Base-by-base conservation (phyloP, 1,140 invertebrate species). In the Diorhabda carinulata region DNA sequence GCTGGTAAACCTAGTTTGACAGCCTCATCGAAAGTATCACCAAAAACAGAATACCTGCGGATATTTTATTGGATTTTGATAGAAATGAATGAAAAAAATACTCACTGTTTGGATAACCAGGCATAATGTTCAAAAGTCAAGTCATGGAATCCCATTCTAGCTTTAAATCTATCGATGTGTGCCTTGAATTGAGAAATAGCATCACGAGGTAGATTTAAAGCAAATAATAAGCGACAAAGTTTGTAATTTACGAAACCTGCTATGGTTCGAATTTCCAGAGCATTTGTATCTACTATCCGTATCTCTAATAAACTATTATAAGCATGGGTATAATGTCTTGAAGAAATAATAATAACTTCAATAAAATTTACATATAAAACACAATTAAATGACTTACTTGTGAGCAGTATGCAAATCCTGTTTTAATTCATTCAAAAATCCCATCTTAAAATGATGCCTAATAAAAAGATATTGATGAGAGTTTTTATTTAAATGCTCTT, bases 221-320 rank as follows among this genome's bases (percentile, higher is more conserved):
- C 86, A 83, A 98, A 99, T 78, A 94, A 89, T 70, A 98, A 79
- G 71, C 90, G 87, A 78, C 96, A 98, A 59, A 98, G 87, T 84
- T 98, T 98, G 78, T 97, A 99, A 81, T 95, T 98, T 10, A 99
- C 89, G 74, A 96, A 95, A 6, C 95, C 93, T 65, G 95, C 96
- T n/a, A 98, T 87, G 43, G 91, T 94, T 83, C 97, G 95, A 4
- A 98, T 90, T 85, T 99, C 97, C 78, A 95, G 84, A 57, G 93
- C 87, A 83, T 98, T 98, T 4, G 91, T 90, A 78, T 98, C 95
- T 44, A 91, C 90, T 77, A 94, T 90, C 70, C 92, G 86, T 63
- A 96, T 89, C 77, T 98, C 95, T 67, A 94, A 82, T 70, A 98
- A 83, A 81, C 94, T 92, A 66, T 89, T 91, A 82, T 98, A 98